Percentiles rank a stretch among this genome's conserved stretches.
phyloP scores from a whole-genome alignment of 2,113 vertebrate species.

The Melanerpes aurifrons region DNA sequence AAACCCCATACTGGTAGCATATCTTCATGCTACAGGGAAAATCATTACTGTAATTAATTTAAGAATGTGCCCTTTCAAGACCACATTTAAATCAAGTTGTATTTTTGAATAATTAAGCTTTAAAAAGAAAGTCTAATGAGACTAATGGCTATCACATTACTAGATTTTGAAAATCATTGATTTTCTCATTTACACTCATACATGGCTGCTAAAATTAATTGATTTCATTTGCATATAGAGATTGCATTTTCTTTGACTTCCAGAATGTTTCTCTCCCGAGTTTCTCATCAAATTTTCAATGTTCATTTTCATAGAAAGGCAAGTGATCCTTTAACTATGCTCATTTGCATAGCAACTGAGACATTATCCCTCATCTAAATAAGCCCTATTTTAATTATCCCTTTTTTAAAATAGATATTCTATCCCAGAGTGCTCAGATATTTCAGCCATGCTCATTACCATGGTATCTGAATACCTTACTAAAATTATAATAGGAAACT shows the following conservation, averaged over 20 bases:
- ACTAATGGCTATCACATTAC: conserved; percentile 80
- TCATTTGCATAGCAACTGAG: conserved; percentile 74
- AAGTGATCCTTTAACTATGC: conserved; percentile 64
- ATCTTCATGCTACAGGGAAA: conserved; percentile 37
- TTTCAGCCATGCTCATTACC: conserved; percentile 29
- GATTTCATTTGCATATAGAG: conserved; percentile 76
- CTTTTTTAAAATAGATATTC: conserved; percentile 70
- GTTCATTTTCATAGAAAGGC: conserved; percentile 65
- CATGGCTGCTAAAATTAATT: conserved; percentile 76
- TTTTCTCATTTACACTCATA: conserved; percentile 72
- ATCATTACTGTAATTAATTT: conserved; percentile 69
- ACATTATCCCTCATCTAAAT: conserved; percentile 65
- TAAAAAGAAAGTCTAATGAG: conserved; percentile 77
- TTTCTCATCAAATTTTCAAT: conserved; percentile 74
- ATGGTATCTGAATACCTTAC: background rate
- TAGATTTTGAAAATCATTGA: conserved; percentile 77
- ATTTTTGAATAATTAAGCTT: conserved; percentile 78
- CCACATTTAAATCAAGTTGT: conserved; percentile 50
- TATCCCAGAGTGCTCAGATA: conserved; percentile 5
- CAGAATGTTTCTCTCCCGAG: conserved; percentile 67
- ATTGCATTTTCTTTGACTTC: conserved; percentile 71
- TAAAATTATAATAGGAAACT: background rate
- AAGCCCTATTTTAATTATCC: conserved; percentile 61
- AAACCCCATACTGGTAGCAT: background rate
- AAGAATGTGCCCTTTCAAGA: conserved; percentile 65